Percentiles rank a stretch among this genome's conserved stretches.
These are phyloP conservation scores for Pseudolaguvia tuberculata DNA, from an alignment of 2,113 vertebrate species.

Conservation along the genomic window DNA sequence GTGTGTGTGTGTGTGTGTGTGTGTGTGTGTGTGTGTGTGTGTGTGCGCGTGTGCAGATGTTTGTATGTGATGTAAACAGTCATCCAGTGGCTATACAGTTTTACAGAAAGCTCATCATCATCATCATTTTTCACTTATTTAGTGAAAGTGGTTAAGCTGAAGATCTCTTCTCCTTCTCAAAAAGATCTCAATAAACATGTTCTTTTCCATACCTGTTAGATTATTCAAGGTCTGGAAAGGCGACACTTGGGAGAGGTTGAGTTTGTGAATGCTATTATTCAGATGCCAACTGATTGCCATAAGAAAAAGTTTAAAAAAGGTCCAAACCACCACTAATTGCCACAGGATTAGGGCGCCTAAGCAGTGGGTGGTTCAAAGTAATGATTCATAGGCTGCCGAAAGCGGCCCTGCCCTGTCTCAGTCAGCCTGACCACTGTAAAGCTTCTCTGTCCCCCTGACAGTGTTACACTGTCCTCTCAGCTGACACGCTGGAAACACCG, in stretches of 20 bases:
- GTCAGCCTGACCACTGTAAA: conserved; percentile 53
- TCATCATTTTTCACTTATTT: conserved; percentile 3
- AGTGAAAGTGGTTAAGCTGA: conserved; percentile 58
- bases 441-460: conserved; percentile 54
- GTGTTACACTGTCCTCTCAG: conserved; percentile 58
- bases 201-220: conserved; percentile 63
- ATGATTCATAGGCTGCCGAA: conserved; percentile 52
- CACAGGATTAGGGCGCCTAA: conserved; percentile 53
- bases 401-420: conserved; percentile 55
- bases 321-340: conserved; percentile 62
- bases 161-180: conserved; percentile 54
- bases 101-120: neutral
- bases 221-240: conserved; percentile 43
- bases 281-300: conserved; percentile 58
- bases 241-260: conserved; percentile 39
- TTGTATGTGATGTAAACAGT: neutral
- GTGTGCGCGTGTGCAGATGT: neutral
- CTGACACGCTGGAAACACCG: neutral
- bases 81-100: too few relatives aligned
- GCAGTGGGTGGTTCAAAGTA: conserved; percentile 68
- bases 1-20: neutral
- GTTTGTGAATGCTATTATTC: conserved; percentile 61
- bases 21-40: neutral
- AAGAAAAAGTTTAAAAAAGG: conserved; percentile 61
- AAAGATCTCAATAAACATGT: conserved; percentile 56